Evolutionary conservation across 1,140 invertebrate genomes (phyloP).

Genomic region (Drosophila tropicalis): DNA sequence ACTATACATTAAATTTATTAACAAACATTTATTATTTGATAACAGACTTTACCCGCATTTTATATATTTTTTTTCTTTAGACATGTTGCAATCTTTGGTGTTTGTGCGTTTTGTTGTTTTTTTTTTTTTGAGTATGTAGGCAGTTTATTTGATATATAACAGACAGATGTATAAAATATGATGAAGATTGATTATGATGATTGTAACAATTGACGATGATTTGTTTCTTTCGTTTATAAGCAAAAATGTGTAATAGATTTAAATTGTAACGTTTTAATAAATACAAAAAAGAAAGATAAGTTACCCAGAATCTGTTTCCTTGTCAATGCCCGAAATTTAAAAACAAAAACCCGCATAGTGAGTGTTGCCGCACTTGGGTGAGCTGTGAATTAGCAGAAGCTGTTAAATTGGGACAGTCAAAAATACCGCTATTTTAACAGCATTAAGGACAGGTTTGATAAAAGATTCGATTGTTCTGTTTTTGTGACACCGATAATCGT

Average conservation of each 20-base stretch:
- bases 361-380: neutral
- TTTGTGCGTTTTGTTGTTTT: slow-evolving; percentile 75
- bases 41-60: neutral
- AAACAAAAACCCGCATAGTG: neutral
- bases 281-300: slow-evolving; percentile 51
- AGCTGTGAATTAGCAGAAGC: too few relatives aligned
- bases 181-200: slow-evolving; percentile 60
- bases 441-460: too few relatives aligned
- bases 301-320: neutral
- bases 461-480: too few relatives aligned
- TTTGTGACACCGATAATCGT: too few relatives aligned
- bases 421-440: too few relatives aligned
- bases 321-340: neutral
- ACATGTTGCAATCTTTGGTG: slow-evolving; percentile 69
- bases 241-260: slow-evolving; percentile 78
- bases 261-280: slow-evolving; percentile 82
- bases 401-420: neutral
- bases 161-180: slow-evolving; percentile 75
- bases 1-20: slow-evolving; percentile 18
- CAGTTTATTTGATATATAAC: slow-evolving; percentile 62
- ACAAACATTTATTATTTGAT: slow-evolving; percentile 7
- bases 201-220: slow-evolving; percentile 80
- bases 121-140: slow-evolving; percentile 41
- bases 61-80: slow-evolving; percentile 23
- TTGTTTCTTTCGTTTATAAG: slow-evolving; percentile 82